A percentile compares a stretch with the other conserved stretches of the same genome.
Conservation (phyloP, 2,888 invertebrate genomes). For the Phania funesta region DNA sequence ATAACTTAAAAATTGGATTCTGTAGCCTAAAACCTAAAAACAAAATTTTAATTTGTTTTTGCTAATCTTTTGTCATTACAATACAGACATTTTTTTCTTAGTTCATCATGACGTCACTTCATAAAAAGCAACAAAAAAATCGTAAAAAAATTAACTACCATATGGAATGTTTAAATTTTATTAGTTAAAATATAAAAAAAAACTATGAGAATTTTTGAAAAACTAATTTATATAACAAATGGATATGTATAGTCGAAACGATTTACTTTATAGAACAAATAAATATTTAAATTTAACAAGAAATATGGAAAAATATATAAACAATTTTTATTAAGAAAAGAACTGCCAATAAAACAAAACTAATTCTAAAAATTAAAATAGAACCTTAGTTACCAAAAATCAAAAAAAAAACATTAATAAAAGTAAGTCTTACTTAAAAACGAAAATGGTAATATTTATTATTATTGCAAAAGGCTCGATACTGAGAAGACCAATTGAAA, state of each 20-base stretch:
- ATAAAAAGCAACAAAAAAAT: no score
- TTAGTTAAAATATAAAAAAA: background rate
- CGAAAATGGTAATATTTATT: conserved; percentile 17
- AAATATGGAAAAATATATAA: conserved; percentile 56
- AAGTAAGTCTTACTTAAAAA: conserved; percentile 52
- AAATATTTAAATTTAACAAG: conserved; percentile 65
- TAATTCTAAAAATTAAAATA: conserved; percentile 71
- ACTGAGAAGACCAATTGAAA: conserved; percentile 73
- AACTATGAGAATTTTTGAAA: background rate
- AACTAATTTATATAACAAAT: conserved; percentile 59
- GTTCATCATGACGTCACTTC: no score
- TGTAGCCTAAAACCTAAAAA: no score
- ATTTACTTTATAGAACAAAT: conserved; percentile 77
- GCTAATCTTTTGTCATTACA: no score
- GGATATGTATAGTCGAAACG: conserved; percentile 79
- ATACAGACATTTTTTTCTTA: no score
- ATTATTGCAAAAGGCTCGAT: conserved; percentile 68
- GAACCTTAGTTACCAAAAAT: conserved; percentile 54
- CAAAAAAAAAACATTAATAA: conserved; percentile 18
- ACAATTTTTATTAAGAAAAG: conserved; percentile 76
- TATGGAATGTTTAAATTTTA: background rate
- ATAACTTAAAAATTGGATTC: no score
- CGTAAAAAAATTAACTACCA: background rate
- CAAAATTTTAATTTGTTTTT: no score
- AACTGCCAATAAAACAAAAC: conserved; percentile 75